phyloP scores from a whole-genome alignment of 92 coral and sea anemone species.

The Zoanthus solanderi region DNA sequence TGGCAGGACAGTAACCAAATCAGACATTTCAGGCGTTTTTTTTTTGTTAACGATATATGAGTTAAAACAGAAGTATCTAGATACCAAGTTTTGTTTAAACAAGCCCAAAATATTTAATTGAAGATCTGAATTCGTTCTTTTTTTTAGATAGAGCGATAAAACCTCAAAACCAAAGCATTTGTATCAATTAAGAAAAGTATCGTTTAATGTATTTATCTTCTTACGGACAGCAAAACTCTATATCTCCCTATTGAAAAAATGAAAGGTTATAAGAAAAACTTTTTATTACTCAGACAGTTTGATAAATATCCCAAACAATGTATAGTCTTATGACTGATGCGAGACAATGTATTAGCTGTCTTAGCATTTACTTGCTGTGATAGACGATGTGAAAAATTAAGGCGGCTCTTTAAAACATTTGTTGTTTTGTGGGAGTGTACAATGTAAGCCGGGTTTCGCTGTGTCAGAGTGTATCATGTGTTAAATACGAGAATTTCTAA shows the following conservation, averaged over 20 bases:
- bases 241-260: background rate
- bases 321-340: background rate
- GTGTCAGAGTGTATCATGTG: conserved; percentile 4
- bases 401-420: background rate
- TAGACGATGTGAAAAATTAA: background rate
- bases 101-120: too few species aligned
- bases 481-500: too few species aligned
- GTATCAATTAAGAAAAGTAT: background rate
- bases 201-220: background rate
- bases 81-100: too few species aligned
- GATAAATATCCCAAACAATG: background rate
- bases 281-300: background rate
- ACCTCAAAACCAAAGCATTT: background rate
- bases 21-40: too few species aligned
- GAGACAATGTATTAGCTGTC: background rate
- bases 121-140: background rate
- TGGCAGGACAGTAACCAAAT: too few species aligned
- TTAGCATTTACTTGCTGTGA: background rate
- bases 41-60: too few species aligned
- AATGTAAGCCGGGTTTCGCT: background rate
- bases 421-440: background rate
- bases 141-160: background rate
- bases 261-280: too few species aligned
- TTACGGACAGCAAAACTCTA: background rate
- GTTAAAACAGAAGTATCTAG: too few species aligned